Evolutionary conservation across 2,888 invertebrate genomes (phyloP).

Genomic region (Rhamphomyia laevipes): DNA sequence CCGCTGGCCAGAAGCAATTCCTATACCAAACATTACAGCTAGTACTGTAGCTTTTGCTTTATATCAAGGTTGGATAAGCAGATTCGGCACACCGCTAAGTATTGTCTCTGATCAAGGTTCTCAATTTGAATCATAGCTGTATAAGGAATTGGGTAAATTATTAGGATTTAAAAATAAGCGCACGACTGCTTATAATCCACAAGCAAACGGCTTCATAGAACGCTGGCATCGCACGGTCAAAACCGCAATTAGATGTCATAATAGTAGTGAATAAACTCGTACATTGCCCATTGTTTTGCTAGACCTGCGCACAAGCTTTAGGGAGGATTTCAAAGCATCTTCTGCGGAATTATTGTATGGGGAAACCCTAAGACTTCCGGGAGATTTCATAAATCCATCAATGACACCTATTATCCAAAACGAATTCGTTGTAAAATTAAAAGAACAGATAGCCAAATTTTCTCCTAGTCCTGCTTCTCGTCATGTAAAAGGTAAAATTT

Average conservation of each 20-base stretch:
- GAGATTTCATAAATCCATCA: not conserved
- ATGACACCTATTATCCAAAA: not conserved
- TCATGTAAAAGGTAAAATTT: not conserved
- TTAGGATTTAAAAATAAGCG: slow-evolving; percentile 19
- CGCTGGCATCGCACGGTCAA: slow-evolving; percentile 33
- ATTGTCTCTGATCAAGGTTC: slow-evolving; percentile 29
- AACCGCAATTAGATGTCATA: slow-evolving; percentile 4
- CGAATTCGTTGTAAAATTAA: not conserved
- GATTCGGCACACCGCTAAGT: slow-evolving; percentile 30
- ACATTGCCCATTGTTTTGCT: not conserved
- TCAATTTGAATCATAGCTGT: slow-evolving; percentile 27
- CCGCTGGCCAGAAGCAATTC: slow-evolving; percentile 18
- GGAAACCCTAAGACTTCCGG: not conserved
- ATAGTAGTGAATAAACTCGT: not conserved
- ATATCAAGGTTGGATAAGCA: slow-evolving; percentile 28
- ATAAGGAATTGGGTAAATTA: slow-evolving; percentile 18
- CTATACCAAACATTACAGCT: slow-evolving; percentile 15
- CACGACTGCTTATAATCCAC: slow-evolving; percentile 28
- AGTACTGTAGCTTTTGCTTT: slow-evolving; percentile 22
- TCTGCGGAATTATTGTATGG: not conserved
- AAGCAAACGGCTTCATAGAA: slow-evolving; percentile 32
- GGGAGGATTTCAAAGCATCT: not conserved
- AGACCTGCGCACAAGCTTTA: not conserved
- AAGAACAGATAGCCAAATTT: not conserved
- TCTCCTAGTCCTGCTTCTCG: not conserved